Evolutionary conservation across 2,888 invertebrate genomes (phyloP).

Genomic region (Sussaba pulchella): DNA sequence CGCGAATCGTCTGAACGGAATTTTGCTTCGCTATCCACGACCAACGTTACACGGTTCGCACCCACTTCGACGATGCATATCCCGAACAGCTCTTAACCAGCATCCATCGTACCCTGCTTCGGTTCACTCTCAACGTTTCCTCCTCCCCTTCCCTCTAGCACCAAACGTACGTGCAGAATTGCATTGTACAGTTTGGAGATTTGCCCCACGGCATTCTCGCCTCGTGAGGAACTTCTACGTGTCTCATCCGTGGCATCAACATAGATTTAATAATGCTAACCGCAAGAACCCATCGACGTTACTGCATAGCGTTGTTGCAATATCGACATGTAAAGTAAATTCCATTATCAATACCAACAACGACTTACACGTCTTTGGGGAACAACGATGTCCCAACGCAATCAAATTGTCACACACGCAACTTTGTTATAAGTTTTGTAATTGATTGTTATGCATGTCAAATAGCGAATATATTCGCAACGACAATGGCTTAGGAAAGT

Average conservation of each 20-base stretch:
- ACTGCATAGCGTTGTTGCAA: neutral
- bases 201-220: too few relatives aligned
- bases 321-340: too few relatives aligned
- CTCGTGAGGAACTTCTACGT: neutral
- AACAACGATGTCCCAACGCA: neutral
- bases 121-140: neutral
- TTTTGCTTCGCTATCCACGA: too few relatives aligned
- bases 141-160: neutral
- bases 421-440: too few relatives aligned
- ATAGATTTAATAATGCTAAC: neutral
- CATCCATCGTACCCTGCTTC: slow-evolving; percentile 19
- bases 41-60: too few relatives aligned
- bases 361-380: too few relatives aligned
- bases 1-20: too few relatives aligned
- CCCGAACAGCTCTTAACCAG: slow-evolving; percentile 30
- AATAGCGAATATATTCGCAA: neutral
- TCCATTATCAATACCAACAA: too few relatives aligned
- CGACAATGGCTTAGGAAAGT: too few relatives aligned
- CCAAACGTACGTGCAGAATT: neutral
- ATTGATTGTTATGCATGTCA: neutral
- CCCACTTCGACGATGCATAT: slow-evolving; percentile 24
- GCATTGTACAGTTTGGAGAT: too few relatives aligned
- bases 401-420: neutral
- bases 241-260: neutral
- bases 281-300: neutral